phyloP scores from a whole-genome alignment of 2,113 vertebrate species.

The Neoarius graeffei region DNA sequence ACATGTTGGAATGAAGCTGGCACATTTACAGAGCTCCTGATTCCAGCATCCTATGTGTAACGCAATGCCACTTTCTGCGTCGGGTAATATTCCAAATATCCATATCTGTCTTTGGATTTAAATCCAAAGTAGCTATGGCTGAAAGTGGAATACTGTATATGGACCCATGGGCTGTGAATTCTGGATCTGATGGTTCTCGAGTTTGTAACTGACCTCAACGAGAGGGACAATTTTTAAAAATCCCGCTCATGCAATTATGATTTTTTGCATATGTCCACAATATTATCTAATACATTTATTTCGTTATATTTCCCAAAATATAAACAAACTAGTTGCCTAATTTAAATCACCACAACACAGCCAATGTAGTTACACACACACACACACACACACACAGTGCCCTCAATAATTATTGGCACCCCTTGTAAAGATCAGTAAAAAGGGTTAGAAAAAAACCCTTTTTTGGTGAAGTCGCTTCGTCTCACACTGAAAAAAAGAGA shows the following conservation, averaged over 20 bases:
- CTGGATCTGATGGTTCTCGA: background rate
- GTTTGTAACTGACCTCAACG: background rate
- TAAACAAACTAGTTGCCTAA: background rate
- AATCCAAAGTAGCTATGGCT: background rate
- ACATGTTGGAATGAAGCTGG: slow-evolving; percentile 13
- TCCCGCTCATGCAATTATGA: background rate
- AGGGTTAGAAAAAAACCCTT: no score
- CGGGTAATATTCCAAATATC: background rate
- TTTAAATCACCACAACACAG: background rate
- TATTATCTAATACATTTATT: background rate
- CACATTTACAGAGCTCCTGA: background rate
- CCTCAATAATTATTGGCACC: no score
- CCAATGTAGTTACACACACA: background rate
- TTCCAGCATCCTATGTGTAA: background rate
- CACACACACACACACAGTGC: no score
- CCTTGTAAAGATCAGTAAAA: no score
- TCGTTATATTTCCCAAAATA: background rate
- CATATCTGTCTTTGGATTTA: background rate
- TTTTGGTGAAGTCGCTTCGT: no score
- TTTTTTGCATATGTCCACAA: background rate
- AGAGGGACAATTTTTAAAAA: background rate
- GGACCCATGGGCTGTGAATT: background rate
- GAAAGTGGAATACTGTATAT: background rate
- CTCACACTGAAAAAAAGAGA: no score
- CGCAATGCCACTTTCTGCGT: background rate